Conservation (phyloP, 2,888 invertebrate species). For the Tipula confusa region DNA sequence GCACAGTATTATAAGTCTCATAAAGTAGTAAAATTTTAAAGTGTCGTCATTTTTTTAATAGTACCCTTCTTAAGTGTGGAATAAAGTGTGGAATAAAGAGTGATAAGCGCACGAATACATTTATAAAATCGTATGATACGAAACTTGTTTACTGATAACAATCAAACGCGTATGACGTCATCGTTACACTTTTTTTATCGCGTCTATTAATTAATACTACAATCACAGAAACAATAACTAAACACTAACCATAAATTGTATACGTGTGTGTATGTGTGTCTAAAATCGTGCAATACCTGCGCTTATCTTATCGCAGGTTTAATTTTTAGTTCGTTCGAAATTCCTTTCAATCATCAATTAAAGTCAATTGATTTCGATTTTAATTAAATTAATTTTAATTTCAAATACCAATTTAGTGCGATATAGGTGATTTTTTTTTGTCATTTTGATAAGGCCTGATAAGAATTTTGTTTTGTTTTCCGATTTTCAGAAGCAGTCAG, state of each 20-base stretch:
- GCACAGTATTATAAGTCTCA: no score
- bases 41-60: no score
- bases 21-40: no score
- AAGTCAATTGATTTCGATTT: not conserved
- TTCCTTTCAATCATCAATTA: slow-evolving; percentile 16
- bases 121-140: no score
- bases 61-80: no score
- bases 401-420: not conserved
- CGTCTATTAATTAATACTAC: no score
- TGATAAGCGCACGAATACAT: no score
- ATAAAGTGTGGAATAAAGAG: no score
- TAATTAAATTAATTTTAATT: not conserved
- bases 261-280: not conserved
- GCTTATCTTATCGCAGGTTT: not conserved
- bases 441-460: not conserved
- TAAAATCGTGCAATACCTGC: not conserved
- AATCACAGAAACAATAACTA: not conserved
- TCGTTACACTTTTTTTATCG: not conserved
- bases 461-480: not conserved
- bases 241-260: not conserved
- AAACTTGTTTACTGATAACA: no score
- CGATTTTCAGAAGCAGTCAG: not conserved
- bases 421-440: not conserved
- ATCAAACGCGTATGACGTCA: not conserved
- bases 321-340: not conserved